Conservation (phyloP, 2,113 vertebrate species). For the Sula dactylatra region DNA sequence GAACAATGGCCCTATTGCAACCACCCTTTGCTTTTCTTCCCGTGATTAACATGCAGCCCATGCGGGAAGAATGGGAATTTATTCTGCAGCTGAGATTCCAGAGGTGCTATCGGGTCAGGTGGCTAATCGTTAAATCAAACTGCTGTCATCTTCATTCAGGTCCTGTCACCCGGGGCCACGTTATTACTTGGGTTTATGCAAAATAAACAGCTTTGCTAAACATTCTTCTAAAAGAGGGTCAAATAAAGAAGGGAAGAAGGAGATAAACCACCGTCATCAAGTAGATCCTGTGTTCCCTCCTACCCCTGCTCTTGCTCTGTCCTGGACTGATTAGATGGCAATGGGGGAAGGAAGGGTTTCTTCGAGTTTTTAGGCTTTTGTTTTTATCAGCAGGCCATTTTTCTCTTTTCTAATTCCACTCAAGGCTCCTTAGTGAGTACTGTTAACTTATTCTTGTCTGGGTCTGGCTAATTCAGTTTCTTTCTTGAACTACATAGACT, state of each 20-base stretch:
- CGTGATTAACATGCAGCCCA: slow-evolving; percentile 77
- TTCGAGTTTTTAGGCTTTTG: slow-evolving; percentile 38
- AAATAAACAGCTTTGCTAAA: slow-evolving; percentile 78
- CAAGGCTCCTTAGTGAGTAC: slow-evolving; percentile 67
- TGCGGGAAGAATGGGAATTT: slow-evolving; percentile 64
- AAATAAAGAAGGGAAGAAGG: slow-evolving; percentile 72
- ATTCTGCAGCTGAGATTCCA: slow-evolving; percentile 67
- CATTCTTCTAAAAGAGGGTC: slow-evolving; percentile 59
- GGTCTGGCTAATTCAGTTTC: slow-evolving; percentile 65
- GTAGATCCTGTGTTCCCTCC: background rate
- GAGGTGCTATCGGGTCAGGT: slow-evolving; percentile 75
- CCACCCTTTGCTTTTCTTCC: slow-evolving; percentile 68
- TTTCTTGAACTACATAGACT: slow-evolving; percentile 72
- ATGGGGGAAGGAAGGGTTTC: slow-evolving; percentile 14
- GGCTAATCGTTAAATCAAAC: slow-evolving; percentile 80
- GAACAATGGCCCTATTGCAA: slow-evolving; percentile 72
- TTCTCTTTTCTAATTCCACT: slow-evolving; percentile 67
- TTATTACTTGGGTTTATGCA: slow-evolving; percentile 73
- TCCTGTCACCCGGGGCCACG: slow-evolving; percentile 44
- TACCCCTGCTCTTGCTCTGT: background rate
- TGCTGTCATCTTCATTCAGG: slow-evolving; percentile 68
- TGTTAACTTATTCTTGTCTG: slow-evolving; percentile 73
- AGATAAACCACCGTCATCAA: slow-evolving; percentile 5
- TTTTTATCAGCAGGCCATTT: slow-evolving; percentile 56
- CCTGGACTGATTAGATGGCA: background rate